Conservation (phyloP, 1,140 invertebrate species). For the Riptortus pedestris region DNA sequence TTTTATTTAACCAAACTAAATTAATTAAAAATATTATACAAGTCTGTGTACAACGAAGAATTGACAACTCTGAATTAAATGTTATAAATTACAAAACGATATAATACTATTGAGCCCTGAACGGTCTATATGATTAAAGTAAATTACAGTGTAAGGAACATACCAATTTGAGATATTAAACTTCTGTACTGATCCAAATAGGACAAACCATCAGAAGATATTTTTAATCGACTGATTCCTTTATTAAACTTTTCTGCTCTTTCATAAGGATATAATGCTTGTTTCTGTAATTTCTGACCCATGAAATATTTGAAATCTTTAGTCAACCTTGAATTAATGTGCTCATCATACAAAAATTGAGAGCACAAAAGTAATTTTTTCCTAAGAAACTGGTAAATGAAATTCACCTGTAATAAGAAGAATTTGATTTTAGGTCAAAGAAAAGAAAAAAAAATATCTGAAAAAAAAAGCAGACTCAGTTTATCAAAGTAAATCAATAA, state of each 20-base stretch:
- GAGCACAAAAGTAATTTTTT: slow-evolving; percentile 93
- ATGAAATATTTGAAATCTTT: slow-evolving; percentile 74
- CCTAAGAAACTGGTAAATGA: slow-evolving; percentile 90
- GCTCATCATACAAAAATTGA: slow-evolving; percentile 96
- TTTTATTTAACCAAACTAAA: too few species aligned
- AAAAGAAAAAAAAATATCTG: neutral
- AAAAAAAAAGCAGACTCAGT: neutral
- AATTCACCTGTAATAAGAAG: slow-evolving; percentile 58
- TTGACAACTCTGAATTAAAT: too few species aligned
- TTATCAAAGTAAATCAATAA: neutral
- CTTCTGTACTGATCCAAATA: slow-evolving; percentile 90
- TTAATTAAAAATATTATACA: too few species aligned
- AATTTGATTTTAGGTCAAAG: slow-evolving; percentile 26
- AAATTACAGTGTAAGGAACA: slow-evolving; percentile 33
- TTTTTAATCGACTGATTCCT: slow-evolving; percentile 78
- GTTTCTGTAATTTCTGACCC: slow-evolving; percentile 44
- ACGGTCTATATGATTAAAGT: too few species aligned
- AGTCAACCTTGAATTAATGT: slow-evolving; percentile 88
- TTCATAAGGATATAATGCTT: slow-evolving; percentile 69
- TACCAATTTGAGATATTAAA: slow-evolving; percentile 84
- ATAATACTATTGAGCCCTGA: too few species aligned
- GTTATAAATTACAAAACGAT: too few species aligned
- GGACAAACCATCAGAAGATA: slow-evolving; percentile 68
- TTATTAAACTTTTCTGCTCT: slow-evolving; percentile 91
- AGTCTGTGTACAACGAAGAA: too few species aligned